Conservation (phyloP, 2,888 invertebrate genomes). For the Spodoptera littoralis region DNA sequence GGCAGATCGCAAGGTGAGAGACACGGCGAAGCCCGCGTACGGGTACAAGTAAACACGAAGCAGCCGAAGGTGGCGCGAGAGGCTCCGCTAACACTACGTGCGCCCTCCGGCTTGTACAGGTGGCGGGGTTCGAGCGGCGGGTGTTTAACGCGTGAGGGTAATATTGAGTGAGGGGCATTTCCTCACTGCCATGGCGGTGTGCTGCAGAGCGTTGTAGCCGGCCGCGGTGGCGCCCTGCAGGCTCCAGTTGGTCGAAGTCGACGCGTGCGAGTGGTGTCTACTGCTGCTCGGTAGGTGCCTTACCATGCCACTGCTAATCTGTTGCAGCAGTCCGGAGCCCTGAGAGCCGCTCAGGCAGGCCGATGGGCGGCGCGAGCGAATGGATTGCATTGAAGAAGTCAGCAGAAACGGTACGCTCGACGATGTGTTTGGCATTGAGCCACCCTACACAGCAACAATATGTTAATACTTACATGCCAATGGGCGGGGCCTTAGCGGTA, state of each 20-base stretch:
- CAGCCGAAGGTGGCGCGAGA: constrained; percentile 16
- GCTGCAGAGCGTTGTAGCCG: constrained; percentile 86
- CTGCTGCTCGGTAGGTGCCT: constrained; percentile 92
- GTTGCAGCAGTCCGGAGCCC: constrained; percentile 94
- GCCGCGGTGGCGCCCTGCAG: constrained; percentile 86
- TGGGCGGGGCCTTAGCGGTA: constrained; percentile 21
- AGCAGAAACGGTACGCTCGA: constrained; percentile 96
- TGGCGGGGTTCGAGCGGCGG: background rate
- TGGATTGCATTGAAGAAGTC: constrained; percentile 88
- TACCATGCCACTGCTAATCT: constrained; percentile 98
- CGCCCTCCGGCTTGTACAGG: constrained; percentile 14
- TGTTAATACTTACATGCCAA: constrained; percentile 29
- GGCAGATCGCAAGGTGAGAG: constrained; percentile 40
- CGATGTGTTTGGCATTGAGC: constrained; percentile 96
- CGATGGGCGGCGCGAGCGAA: constrained; percentile 93
- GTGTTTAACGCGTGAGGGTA: constrained; percentile 89
- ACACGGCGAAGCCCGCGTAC: constrained; percentile 6
- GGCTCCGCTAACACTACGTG: constrained; percentile 23
- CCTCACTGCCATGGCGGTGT: constrained; percentile 90
- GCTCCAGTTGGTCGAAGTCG: constrained; percentile 82
- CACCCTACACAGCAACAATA: constrained; percentile 89
- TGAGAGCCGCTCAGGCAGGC: constrained; percentile 91
- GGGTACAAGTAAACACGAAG: constrained; percentile 4
- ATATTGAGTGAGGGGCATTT: constrained; percentile 94
- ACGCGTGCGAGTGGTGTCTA: constrained; percentile 77